A percentile compares a stretch with the other conserved stretches of the same genome.
These are phyloP conservation scores for Pycnomerus fuliginosus DNA, from an alignment of 2,888 invertebrate genomes.

Conservation along the genomic window DNA sequence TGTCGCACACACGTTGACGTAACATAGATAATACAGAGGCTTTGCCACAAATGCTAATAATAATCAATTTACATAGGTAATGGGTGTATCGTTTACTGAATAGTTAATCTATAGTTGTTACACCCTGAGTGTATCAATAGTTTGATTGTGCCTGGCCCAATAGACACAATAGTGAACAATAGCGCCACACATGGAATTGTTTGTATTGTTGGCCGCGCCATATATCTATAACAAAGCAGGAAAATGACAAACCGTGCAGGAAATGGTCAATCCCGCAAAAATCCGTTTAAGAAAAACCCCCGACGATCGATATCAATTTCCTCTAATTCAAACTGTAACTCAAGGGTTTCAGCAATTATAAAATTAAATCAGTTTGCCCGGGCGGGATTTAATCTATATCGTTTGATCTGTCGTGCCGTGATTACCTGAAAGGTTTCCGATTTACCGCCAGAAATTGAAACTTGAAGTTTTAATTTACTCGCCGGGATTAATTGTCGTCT, in stretches of 20 bases:
- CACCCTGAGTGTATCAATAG: conserved; percentile 50
- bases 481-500: conserved; percentile 40
- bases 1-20: conserved; percentile 9
- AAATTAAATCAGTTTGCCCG: conserved; percentile 46
- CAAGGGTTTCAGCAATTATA: conserved; percentile 49
- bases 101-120: conserved; percentile 52
- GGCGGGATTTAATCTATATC: conserved; percentile 45
- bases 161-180: conserved; percentile 48
- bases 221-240: conserved; percentile 47
- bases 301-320: no score
- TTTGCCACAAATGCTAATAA: conserved; percentile 41
- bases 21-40: conserved; percentile 27
- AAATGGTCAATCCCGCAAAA: no score
- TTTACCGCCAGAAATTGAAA: conserved; percentile 46
- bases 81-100: conserved; percentile 51
- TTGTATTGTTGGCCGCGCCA: conserved; percentile 46
- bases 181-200: conserved; percentile 49
- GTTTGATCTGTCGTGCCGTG: conserved; percentile 44
- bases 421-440: conserved; percentile 50
- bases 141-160: conserved; percentile 47
- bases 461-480: conserved; percentile 45
- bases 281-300: no score
- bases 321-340: no score
- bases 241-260: conserved; percentile 46
- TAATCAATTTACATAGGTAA: conserved; percentile 51